Percentiles rank a stretch among this genome's conserved stretches.
Evolutionary conservation across 2,888 invertebrate genomes (phyloP).

Genomic region (Ctena decussata): DNA sequence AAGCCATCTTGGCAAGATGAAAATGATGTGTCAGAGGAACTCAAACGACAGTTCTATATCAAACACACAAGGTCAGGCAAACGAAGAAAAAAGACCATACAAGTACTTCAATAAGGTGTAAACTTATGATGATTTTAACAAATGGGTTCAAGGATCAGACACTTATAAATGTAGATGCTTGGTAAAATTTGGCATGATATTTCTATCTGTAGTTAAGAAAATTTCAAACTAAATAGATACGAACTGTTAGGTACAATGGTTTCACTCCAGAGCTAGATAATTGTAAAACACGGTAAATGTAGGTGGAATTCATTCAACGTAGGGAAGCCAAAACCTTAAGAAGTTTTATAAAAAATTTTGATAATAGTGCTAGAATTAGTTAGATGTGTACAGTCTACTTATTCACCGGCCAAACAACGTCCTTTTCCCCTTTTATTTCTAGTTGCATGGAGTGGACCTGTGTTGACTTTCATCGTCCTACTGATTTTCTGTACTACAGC

Average conservation of each 20-base stretch:
- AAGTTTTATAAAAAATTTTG: background rate
- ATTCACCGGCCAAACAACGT: background rate
- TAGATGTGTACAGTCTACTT: too few relatives aligned
- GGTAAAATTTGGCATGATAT: too few relatives aligned
- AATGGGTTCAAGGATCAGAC: background rate
- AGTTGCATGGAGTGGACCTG: background rate
- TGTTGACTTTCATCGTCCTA: background rate
- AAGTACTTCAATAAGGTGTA: background rate
- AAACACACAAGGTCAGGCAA: conserved; percentile 13
- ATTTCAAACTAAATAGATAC: too few relatives aligned
- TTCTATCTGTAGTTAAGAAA: too few relatives aligned
- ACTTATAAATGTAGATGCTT: too few relatives aligned
- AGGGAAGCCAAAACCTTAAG: background rate
- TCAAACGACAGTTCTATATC: conserved; percentile 12
- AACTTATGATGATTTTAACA: background rate
- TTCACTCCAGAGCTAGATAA: too few relatives aligned
- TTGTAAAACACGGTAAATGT: background rate
- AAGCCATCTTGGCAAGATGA: conserved; percentile 17
- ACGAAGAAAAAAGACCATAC: background rate
- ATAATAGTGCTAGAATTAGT: conserved; percentile 15
- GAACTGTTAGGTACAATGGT: too few relatives aligned
- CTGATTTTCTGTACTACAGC: background rate
- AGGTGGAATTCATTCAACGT: background rate
- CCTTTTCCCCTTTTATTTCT: background rate
- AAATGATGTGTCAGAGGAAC: background rate